phyloP scores from a whole-genome alignment of 2,797 vertebrate species.

The Acestrorhynchus altus region DNA sequence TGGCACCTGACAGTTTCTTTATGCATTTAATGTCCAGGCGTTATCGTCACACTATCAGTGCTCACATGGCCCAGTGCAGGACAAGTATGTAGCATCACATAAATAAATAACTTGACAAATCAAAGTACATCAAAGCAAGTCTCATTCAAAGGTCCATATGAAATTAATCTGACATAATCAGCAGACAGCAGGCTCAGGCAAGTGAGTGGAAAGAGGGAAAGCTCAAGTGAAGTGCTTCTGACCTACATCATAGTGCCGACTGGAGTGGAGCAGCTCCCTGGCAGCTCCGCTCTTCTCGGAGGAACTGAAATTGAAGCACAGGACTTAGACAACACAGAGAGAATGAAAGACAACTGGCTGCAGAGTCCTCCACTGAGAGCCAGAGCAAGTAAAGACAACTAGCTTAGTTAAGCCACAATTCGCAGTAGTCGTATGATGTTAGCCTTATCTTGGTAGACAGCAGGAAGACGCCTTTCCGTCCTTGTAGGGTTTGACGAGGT shows the following conservation, averaged over 20 bases:
- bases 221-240: conserved; percentile 52
- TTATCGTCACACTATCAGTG: conserved; percentile 51
- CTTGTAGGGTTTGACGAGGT: not conserved
- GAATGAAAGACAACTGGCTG: not conserved
- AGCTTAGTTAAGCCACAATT: conserved; percentile 10
- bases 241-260: conserved; percentile 69
- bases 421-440: not conserved
- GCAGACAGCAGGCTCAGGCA: conserved; percentile 60
- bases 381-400: not conserved
- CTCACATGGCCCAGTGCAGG: conserved; percentile 34
- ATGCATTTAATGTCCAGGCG: conserved; percentile 61
- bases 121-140: conserved; percentile 64
- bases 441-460: conserved; percentile 6
- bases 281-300: conserved; percentile 28
- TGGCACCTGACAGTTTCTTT: conserved; percentile 59
- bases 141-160: conserved; percentile 63
- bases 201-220: conserved; percentile 23
- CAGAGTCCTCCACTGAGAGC: conserved; percentile 6
- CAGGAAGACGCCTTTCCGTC: not conserved
- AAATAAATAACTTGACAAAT: conserved; percentile 62
- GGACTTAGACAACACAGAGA: not conserved
- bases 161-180: conserved; percentile 79
- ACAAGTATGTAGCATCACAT: conserved; percentile 68
- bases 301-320: conserved; percentile 1
- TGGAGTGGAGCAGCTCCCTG: conserved; percentile 47